Evolutionary conservation across 2,797 vertebrate genomes (phyloP), one percentile per base, ranked within the genome.

Genomic region (Arvicola amphibius): DNA sequence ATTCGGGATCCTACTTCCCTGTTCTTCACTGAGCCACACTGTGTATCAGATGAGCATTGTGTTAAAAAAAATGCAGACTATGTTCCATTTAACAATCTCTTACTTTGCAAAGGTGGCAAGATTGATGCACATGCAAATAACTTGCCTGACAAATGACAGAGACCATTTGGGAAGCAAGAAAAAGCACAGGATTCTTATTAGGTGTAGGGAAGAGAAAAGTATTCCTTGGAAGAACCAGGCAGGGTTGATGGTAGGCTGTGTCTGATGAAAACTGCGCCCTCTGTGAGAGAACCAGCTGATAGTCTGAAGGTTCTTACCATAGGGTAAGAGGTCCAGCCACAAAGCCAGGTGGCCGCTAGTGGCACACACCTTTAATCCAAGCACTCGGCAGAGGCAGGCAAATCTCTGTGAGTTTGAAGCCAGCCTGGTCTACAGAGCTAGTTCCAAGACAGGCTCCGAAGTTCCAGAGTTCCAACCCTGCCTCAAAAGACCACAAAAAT

Each of bases 141-240:
- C n/a, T 40, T 53, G 48, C 46, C 37, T 93, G 46, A 86, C 5
- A 27, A 78, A 21, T 23, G 83, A 59, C 46, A 29, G 74, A 76
- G 40, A 84, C 19, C 6, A 48, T 59, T 21, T 80, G 29, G 7
- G 6, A 76, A 89, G 17, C 51, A 51, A 25, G 32, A 17, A 43
- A 65, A 79, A 51, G 32, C 40, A 16, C 27, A 34, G 61, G 5
- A 53, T 78, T 56, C 11, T 86, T 27, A 78, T 59, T 71, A 80
- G 76, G 5, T 29, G 27, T 2, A 0, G 2, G 27, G 2, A 84
- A 63, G 2, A 4, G 16, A 25, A 80, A 27, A 77, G 43, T 48
- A 21, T 27, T 69, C 80, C 14, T 2, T 21, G 0, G 2, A 3
- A 8, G 6, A 2, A 14, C 13, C 5, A 1, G 4, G n/a, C 5